A percentile compares a stretch with the other conserved stretches of the same genome.
Evolutionary conservation across 2,797 vertebrate species (phyloP).

Genomic region (Myotis pilosus): DNA sequence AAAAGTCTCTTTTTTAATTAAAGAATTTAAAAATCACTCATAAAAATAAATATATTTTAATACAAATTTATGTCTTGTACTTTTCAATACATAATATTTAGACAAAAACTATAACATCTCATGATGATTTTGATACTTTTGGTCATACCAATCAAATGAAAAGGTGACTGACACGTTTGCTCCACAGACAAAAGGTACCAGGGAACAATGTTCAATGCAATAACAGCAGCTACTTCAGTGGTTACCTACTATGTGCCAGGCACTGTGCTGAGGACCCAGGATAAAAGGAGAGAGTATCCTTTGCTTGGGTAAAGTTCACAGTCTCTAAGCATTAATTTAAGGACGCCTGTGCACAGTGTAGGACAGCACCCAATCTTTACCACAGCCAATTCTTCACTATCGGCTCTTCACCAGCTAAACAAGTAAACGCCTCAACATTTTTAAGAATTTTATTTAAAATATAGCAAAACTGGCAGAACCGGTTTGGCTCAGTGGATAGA

Average conservation of each 20-base stretch:
- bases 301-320: background rate
- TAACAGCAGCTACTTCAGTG: background rate
- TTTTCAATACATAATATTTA: constrained; percentile 4
- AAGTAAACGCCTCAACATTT: background rate
- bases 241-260: background rate
- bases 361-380: background rate
- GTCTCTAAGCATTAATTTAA: background rate
- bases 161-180: constrained; percentile 38
- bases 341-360: background rate
- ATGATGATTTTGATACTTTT: background rate
- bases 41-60: background rate
- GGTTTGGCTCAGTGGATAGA: too few relatives aligned
- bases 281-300: background rate
- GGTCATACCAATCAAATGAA: background rate
- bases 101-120: background rate
- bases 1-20: constrained; percentile 11
- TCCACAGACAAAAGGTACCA: constrained; percentile 7
- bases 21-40: background rate
- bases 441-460: background rate
- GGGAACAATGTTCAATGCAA: background rate
- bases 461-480: background rate
- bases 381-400: background rate
- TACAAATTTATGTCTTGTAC: background rate
- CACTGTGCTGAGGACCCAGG: background rate
- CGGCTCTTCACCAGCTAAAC: background rate